Conservation (phyloP, 2,888 invertebrate genomes). For the Leptinotarsa rubiginosa region DNA sequence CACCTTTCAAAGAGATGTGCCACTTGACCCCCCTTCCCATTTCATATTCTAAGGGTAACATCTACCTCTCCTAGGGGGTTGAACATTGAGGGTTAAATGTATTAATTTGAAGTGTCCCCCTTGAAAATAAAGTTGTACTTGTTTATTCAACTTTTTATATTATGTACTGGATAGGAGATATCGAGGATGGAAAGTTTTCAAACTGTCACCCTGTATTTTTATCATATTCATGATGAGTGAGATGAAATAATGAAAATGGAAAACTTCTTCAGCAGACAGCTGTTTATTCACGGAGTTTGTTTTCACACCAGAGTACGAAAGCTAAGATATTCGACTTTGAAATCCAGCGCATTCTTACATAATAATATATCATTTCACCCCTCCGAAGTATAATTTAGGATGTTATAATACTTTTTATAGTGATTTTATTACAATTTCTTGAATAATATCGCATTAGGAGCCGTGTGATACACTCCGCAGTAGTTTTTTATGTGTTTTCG, state of each 20-base stretch:
- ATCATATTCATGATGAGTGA: no score
- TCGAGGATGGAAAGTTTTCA: no score
- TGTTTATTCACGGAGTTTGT: neutral
- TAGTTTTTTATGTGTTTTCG: constrained; percentile 40
- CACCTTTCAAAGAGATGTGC: no score
- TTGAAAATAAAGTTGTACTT: no score
- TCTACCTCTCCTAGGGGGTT: no score
- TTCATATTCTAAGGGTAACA: no score
- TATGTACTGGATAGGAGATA: no score
- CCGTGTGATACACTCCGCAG: constrained; percentile 32
- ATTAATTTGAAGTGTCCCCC: no score
- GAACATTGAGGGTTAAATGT: no score
- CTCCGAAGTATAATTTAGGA: constrained; percentile 23
- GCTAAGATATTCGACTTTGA: constrained; percentile 25
- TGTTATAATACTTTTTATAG: constrained; percentile 28
- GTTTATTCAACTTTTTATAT: no score
- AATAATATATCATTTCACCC: constrained; percentile 30
- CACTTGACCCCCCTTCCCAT: no score
- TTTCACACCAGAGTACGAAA: neutral
- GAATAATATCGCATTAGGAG: constrained; percentile 34
- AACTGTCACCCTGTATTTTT: no score
- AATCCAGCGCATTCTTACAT: constrained; percentile 25
- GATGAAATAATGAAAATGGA: neutral
- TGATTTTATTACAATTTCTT: constrained; percentile 35
- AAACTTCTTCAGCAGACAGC: neutral